Conservation (phyloP, 2,113 vertebrate species). For the Burhinus bistriatus region DNA sequence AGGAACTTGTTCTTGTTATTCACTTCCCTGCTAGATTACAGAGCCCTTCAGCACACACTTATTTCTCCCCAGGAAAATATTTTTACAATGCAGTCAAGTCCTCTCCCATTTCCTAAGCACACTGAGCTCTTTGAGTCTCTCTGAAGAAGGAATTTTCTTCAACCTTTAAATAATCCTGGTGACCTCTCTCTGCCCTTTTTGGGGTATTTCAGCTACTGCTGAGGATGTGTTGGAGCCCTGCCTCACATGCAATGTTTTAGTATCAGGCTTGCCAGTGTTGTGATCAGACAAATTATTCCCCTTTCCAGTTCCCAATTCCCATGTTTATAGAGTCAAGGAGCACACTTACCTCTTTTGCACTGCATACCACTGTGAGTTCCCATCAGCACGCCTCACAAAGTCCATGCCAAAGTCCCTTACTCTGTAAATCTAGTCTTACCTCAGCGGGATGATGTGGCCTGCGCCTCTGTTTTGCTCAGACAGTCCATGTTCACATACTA, state of each 20-base stretch:
- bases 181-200: background rate
- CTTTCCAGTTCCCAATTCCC: background rate
- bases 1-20: constrained; percentile 11
- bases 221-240: too few species aligned
- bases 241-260: background rate
- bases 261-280: background rate
- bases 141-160: background rate
- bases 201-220: background rate
- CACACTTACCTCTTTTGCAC: background rate
- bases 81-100: background rate
- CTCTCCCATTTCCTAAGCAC: background rate
- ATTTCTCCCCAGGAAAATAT: background rate
- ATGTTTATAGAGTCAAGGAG: background rate
- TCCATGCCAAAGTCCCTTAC: background rate
- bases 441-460: background rate
- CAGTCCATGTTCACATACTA: background rate
- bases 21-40: background rate
- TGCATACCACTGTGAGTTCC: background rate
- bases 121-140: background rate
- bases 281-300: background rate
- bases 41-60: background rate
- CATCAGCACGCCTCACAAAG: background rate
- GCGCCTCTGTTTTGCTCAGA: background rate
- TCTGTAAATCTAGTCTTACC: background rate
- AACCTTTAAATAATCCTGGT: background rate